Percentiles rank a stretch among this genome's conserved stretches.
Conservation (phyloP, 2,113 vertebrate species). For the Trematocara variabile region DNA sequence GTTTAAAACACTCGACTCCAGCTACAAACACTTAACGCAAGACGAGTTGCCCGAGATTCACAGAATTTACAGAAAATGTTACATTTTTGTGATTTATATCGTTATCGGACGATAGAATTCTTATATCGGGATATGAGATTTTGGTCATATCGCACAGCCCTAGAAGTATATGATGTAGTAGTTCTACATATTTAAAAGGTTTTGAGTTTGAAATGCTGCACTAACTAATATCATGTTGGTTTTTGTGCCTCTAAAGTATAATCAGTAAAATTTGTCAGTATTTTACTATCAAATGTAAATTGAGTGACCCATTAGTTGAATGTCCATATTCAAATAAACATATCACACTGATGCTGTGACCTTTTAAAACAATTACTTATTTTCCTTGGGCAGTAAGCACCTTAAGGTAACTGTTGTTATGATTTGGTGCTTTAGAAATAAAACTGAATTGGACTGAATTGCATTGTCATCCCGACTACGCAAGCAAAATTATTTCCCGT, state of each 20-base stretch:
- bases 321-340: neutral
- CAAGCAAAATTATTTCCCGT: too few species aligned
- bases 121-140: too few species aligned
- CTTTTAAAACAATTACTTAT: neutral
- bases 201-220: neutral
- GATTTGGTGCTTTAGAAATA: neutral
- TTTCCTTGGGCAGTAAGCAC: accelerated
- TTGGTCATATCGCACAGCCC: too few species aligned
- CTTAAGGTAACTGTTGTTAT: neutral
- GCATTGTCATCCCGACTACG: too few species aligned
- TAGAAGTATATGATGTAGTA: neutral
- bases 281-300: neutral
- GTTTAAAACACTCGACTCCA: too few species aligned
- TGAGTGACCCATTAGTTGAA: neutral
- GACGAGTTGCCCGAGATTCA: too few species aligned
- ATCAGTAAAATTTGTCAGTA: neutral
- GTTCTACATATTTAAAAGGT: neutral
- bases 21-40: too few species aligned
- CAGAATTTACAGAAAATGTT: too few species aligned
- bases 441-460: neutral
- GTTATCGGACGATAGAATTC: too few species aligned
- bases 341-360: neutral
- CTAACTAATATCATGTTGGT: neutral
- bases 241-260: neutral
- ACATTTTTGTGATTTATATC: too few species aligned